Evolutionary conservation across 2,113 vertebrate genomes (phyloP), one percentile per base, ranked within the genome.

Genomic region (Mustelus asterias): DNA sequence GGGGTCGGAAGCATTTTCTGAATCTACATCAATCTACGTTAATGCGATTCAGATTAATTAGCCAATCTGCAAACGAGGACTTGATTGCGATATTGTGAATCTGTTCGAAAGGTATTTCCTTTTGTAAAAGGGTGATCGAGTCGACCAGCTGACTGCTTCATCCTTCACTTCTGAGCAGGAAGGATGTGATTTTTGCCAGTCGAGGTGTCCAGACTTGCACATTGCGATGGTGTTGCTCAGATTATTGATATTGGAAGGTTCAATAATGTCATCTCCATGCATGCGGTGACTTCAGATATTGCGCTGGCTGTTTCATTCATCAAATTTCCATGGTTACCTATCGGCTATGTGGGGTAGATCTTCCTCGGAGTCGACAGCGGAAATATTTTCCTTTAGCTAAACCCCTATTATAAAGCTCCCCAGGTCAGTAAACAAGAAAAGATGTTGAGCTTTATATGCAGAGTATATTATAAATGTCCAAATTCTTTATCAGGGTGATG

Each of bases 41-140:
- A 65, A 93, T 93, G 14, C n/a, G 89, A 93, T 93, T 93, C 89
- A 20, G 60, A 93, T 67, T 93, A 37, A 65, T 93, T 93, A 65
- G 60, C n/a, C 88, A 90, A 88, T 29, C 88, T 90, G 10, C 88
- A 90, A 29, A 54, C n/a, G 6, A 67, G 65, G 88, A 58, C 54
- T 90, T 90, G 54, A 58, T 90, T 60, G 60, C 29, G 26, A 60
- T 63, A 33, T 3, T 14, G 54, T 88, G 44, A 88, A 54, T 88
- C 16, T 88, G 22, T 20, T 88, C 22, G 24, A 83, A 16, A 11
- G 7, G 80, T 6, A 20, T 1, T 44, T 20, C 5, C 7, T 67
- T 67, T 65, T 63, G 60, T 63, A 80, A 41, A 26, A 26, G 26
- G 22, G 85, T 10, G 48, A 26, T 88, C 7, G 1, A 88, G 54